Evolutionary conservation across 2,888 invertebrate species (phyloP), one percentile per base, ranked within the genome.

Genomic region (Cerceris rybyensis): DNA sequence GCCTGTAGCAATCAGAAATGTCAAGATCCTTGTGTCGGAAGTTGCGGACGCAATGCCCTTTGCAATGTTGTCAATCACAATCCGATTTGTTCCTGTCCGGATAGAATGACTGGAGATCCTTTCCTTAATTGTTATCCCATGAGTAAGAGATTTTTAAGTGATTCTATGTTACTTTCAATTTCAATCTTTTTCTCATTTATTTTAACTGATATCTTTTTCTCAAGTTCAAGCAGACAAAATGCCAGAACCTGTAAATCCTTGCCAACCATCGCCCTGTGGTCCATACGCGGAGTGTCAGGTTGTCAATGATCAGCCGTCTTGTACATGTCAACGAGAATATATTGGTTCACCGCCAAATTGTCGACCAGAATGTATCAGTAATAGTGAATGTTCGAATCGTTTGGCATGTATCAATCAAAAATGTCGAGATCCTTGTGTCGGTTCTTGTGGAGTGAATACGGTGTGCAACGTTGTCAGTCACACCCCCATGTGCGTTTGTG

Each of bases 1-100:
- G 96, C 96, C 7, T 97, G 97, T 87, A 95, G 94, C 67, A 97
- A 96, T 89, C 96, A 96, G 90, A 96, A 96, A 93, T 97, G 97
- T 96, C 93, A 95, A 41, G 95, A 97, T 91, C 97, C 96, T 28
- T 97, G 97, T 87, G 93, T 93, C 0, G 96, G 95, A 72, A 93
- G 95, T 0, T 98, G 98, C 90, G 97, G 97, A 7, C 92, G 93
- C 72, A 95, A 95, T 83, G 96, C 97, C 7, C 91, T 94, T 73
- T 97, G 97, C 90, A 94, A 95, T 82, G 96, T 96, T 9, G 94
- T 94, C 86, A 96, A 97, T 89, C 98, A 98, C 91, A 96, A 96
- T 90, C 97, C 98, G 0, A 95, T 97, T 64, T 98, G 98, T 89
- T 95, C 95, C 82, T 98, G 98, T 89, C 95, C 96, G 72, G 93